phyloP scores from a whole-genome alignment of 2,797 vertebrate species.

The Leptoclinus maculatus region DNA sequence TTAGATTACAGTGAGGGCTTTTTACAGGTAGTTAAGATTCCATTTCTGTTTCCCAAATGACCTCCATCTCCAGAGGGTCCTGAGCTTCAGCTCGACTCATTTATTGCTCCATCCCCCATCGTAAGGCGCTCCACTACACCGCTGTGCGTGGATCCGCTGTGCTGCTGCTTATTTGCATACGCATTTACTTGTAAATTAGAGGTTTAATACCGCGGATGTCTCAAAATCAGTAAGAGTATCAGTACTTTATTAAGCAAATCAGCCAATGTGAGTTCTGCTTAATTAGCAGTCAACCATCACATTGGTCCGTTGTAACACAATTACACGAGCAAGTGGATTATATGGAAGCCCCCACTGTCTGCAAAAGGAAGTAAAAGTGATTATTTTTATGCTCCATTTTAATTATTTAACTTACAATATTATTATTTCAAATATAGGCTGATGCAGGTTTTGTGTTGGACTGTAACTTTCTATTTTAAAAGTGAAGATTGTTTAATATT shows the following conservation, averaged over 20 bases:
- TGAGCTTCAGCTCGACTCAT: slow-evolving; percentile 62
- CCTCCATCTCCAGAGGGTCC: slow-evolving; percentile 72
- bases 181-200: slow-evolving; percentile 39
- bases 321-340: background rate
- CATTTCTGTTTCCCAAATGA: slow-evolving; percentile 72
- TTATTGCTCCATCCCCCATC: slow-evolving; percentile 57
- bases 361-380: background rate
- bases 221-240: slow-evolving; percentile 6
- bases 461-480: background rate
- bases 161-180: slow-evolving; percentile 36
- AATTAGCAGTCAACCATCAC: slow-evolving; percentile 1
- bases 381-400: background rate
- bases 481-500: background rate
- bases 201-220: slow-evolving; percentile 18
- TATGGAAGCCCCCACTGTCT: background rate
- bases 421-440: background rate
- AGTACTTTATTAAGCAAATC: slow-evolving; percentile 12
- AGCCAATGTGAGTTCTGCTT: background rate
- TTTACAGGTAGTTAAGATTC: slow-evolving; percentile 77
- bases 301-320: background rate
- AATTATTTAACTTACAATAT: background rate
- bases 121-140: slow-evolving; percentile 35
- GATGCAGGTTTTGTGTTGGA: background rate
- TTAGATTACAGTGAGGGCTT: slow-evolving; percentile 60
- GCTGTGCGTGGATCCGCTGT: slow-evolving; percentile 19